Base-by-base conservation (phyloP, 2,797 vertebrate genomes). In the Arnoldichthys spilopterus region DNA sequence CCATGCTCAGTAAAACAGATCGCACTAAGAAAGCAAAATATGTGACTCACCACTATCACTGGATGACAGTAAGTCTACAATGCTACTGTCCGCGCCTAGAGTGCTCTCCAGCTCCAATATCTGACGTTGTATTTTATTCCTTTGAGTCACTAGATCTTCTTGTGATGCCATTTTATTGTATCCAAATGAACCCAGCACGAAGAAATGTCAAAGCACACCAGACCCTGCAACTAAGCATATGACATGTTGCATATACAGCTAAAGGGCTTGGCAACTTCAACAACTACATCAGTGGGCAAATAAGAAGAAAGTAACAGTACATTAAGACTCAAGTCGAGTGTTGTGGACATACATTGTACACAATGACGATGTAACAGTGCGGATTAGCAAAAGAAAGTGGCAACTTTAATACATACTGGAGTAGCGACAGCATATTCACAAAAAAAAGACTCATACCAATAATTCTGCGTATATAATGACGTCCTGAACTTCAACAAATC, bases 41-140 rank as follows among this genome's bases (percentile, higher is more conserved):
- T 1, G 5, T 7, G 58, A 61, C 83, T 85, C 28, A 87, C 83
- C 82, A 9, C 79, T 82, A 53, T 45, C 71, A 24, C 68, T 75
- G 59, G 82, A 84, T 13, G 83, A 84, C 26, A 84, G 51, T 5
- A 82, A 6, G 18, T 86, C 84, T 53, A 45, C 5, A 40, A 66
- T 24, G 54, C 62, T 79, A 22, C 30, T 62, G 13, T 71, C 78
- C 1, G 73, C 43, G 1, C 68, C 85, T 3, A 89, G 67, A 24
- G 54, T 53, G 4, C 20, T 82, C 79, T 89, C 84, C 30, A 89
- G 66, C 26, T 66, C 81, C 69, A 81, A 76, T 51, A 89, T 88
- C 58, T 89, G 78, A 30, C 72, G 56, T 66, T 86, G 82, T 16
- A 88, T 75, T 77, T 78, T 82, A 12, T 85, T 82, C 62, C 80